Percentiles rank a stretch among this genome's conserved stretches.
These are phyloP conservation scores for Penaeus chinensis DNA, from an alignment of 1,140 invertebrate species.

Conservation along the genomic window DNA sequence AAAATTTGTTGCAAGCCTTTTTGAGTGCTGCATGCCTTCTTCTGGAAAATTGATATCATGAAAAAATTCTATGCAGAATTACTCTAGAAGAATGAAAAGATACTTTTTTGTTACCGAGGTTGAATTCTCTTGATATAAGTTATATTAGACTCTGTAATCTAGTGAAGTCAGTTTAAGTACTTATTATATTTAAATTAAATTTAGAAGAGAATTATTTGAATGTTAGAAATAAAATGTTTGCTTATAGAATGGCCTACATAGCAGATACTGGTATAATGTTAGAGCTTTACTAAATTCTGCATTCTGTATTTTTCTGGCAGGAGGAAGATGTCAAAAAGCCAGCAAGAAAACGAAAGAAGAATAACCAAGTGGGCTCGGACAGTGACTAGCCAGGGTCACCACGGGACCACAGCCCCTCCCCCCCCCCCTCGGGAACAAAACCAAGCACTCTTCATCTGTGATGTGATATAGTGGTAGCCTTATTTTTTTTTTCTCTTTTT, in stretches of 20 bases:
- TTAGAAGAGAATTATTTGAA: neutral
- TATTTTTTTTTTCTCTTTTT: slow-evolving; percentile 54
- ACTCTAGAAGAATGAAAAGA: too few relatives aligned
- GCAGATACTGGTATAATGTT: neutral
- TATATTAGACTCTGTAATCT: too few relatives aligned
- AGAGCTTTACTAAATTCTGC: slow-evolving; percentile 51
- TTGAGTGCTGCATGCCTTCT: too few relatives aligned
- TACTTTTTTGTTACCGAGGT: too few relatives aligned
- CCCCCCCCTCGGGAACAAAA: slow-evolving; percentile 54
- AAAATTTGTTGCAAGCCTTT: too few relatives aligned
- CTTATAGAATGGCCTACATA: neutral
- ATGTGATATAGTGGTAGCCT: slow-evolving; percentile 60
- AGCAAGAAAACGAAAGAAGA: slow-evolving; percentile 87
- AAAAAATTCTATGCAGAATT: too few relatives aligned
- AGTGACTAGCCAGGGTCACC: slow-evolving; percentile 77
- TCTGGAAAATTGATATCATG: too few relatives aligned
- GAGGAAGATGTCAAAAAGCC: slow-evolving; percentile 69
- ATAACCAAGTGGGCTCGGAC: slow-evolving; percentile 79
- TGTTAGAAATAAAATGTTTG: neutral
- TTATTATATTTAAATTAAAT: neutral
- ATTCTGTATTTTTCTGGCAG: slow-evolving; percentile 65
- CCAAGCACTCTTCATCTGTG: slow-evolving; percentile 61
- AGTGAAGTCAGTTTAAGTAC: too few relatives aligned
- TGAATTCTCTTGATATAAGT: too few relatives aligned
- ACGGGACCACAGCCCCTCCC: neutral